Evolutionary conservation across 2,113 vertebrate species (phyloP).

Genomic region (Poeciliopsis turrubarensis): DNA sequence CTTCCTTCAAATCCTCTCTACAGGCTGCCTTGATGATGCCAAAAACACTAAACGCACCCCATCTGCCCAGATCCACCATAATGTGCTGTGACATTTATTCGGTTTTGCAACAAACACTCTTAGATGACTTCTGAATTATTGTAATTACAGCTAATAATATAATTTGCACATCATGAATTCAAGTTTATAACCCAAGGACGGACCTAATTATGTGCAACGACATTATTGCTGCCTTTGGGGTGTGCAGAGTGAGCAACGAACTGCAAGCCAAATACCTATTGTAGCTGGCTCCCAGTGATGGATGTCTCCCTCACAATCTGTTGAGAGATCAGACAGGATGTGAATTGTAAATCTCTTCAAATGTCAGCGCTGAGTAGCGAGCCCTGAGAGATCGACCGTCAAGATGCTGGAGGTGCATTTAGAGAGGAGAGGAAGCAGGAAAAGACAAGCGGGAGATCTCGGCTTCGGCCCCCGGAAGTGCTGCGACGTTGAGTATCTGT

Average conservation of each 20-base stretch:
- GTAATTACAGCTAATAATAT: not conserved
- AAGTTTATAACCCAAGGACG: not conserved
- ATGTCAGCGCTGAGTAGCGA: slow-evolving; percentile 54
- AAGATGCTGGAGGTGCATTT: slow-evolving; percentile 6
- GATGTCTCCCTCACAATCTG: slow-evolving; percentile 49
- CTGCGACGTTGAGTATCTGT: not conserved
- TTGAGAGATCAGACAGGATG: slow-evolving; percentile 48
- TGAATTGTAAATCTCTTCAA: slow-evolving; percentile 59
- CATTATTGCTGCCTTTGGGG: not conserved
- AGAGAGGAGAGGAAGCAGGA: not conserved
- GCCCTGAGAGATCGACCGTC: slow-evolving; percentile 28
- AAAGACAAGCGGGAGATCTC: not conserved
- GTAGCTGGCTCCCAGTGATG: slow-evolving; percentile 38
- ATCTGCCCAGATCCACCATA: not conserved
- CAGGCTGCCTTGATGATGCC: not conserved
- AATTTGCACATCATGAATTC: not conserved
- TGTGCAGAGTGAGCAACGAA: slow-evolving; percentile 25
- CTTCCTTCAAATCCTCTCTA: not conserved
- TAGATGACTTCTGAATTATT: not conserved
- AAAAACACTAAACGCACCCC: not conserved
- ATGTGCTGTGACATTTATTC: not conserved
- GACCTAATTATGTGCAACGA: not conserved
- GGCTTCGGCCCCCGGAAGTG: slow-evolving; percentile 1
- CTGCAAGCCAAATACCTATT: slow-evolving; percentile 26
- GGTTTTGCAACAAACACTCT: not conserved